Base-by-base conservation (phyloP, 2,888 invertebrate genomes). In the Agrochola lota region DNA sequence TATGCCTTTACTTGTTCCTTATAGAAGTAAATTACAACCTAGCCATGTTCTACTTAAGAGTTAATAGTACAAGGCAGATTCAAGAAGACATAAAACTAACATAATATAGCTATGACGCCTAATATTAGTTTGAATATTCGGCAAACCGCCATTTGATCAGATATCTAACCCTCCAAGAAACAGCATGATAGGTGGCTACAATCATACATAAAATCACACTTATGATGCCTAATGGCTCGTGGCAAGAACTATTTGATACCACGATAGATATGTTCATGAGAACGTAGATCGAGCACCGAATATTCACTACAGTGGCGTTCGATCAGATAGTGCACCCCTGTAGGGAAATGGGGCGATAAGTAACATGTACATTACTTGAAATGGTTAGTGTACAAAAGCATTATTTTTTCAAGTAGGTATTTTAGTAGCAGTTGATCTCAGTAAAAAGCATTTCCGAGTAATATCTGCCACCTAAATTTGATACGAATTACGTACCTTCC, bases 141-240 rank as follows among this genome's bases (percentile, higher is more conserved):
- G 43, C 70, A 74, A 74, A 68, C 62, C 68, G 30, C 35, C 55
- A 15, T 23, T 59, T 30, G 57, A 82, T 85, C 85, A 85, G 82
- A 81, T 85, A 83, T 64, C 60, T 23, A 55, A 66, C 82, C 86
- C 82, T 57, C 71, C 46, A 40, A 71, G n/a, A 71, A 85, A 81
- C 35, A 46, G 49, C 35, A 59, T 76, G 77, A 83, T 72, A 85
- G 74, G 62, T 73, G 73, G 46, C 46, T 69, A 52, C 69, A 68
- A 74, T 77, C 78, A 57, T 26, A 77, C 83, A 86, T 74, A 86
- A 77, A 74, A 84, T 86, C 78, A 77, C 83, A 86, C 84, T 86
- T 77, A 83, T 59, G 78, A 55, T 59, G 66, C 23, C 69, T 83
- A 83, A 83, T 85, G 83, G 70, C 55, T 82, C 52, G 71, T 78